Evolutionary conservation across 2,888 invertebrate species (phyloP).

Genomic region (Isotomurus palustris): DNA sequence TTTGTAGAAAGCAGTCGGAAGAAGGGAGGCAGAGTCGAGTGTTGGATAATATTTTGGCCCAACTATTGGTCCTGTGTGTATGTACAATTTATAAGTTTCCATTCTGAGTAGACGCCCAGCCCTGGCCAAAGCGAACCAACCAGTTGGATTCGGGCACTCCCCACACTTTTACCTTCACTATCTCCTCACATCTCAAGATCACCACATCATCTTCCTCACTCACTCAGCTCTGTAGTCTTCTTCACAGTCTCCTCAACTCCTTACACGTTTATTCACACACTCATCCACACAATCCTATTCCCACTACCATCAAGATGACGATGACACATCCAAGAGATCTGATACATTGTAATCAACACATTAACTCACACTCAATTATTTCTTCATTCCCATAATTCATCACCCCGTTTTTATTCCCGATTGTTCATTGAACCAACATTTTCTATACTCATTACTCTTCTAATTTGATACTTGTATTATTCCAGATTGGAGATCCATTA

Average conservation of each 20-base stretch:
- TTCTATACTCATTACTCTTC: too few relatives aligned
- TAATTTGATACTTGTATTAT: too few relatives aligned
- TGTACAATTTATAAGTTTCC: slow-evolving; percentile 39
- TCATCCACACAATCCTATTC: not conserved
- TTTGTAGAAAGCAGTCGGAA: slow-evolving; percentile 12
- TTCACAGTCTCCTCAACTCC: not conserved
- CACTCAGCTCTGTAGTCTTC: slow-evolving; percentile 8
- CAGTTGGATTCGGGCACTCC: slow-evolving; percentile 21
- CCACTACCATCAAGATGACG: too few relatives aligned
- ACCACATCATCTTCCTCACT: slow-evolving; percentile 4
- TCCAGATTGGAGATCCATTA: too few relatives aligned
- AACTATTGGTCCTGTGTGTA: slow-evolving; percentile 40
- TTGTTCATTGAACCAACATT: too few relatives aligned
- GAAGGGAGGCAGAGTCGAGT: slow-evolving; percentile 14
- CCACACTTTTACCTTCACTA: slow-evolving; percentile 4
- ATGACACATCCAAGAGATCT: too few relatives aligned
- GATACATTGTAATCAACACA: too few relatives aligned
- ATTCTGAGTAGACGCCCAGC: slow-evolving; percentile 41
- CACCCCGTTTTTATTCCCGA: too few relatives aligned
- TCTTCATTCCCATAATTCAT: too few relatives aligned
- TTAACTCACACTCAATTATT: too few relatives aligned
- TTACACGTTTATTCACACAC: not conserved
- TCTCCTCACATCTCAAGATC: not conserved
- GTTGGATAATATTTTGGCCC: slow-evolving; percentile 36
- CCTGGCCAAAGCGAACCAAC: slow-evolving; percentile 38